Percentiles rank a stretch among this genome's conserved stretches.
phyloP scores from a whole-genome alignment of 2,888 invertebrate species.

The Nomada lathburiana region DNA sequence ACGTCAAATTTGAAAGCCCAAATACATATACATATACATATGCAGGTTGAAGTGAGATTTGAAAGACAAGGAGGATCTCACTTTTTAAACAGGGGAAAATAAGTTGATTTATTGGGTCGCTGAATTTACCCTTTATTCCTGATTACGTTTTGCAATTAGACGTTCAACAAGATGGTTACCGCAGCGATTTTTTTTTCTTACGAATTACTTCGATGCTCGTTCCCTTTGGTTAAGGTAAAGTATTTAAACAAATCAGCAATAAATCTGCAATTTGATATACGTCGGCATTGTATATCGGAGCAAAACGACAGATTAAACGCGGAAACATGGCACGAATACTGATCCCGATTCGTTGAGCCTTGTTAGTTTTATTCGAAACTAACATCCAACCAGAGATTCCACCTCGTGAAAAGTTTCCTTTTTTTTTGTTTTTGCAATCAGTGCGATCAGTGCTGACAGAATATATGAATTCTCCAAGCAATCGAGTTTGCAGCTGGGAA shows the following conservation, averaged over 20 bases:
- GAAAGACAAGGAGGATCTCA: not conserved
- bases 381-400: not conserved
- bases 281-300: not conserved
- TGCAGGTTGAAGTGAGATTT: not conserved
- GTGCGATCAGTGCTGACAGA: not conserved
- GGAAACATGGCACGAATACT: constrained; percentile 5
- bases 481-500: not conserved
- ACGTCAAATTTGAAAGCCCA: not conserved
- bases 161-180: not conserved
- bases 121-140: too few species aligned
- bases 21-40: not conserved
- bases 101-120: not conserved
- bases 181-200: not conserved
- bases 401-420: not conserved
- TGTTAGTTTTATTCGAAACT: not conserved
- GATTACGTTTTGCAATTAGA: too few species aligned
- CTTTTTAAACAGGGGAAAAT: not conserved
- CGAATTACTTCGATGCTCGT: not conserved
- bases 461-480: constrained; percentile 2
- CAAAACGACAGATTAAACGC: constrained; percentile 14
- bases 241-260: not conserved
- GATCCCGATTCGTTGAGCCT: not conserved
- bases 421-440: too few species aligned
- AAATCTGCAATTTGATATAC: constrained; percentile 2
- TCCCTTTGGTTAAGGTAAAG: not conserved